Evolutionary conservation across 2,888 invertebrate species (phyloP).

Genomic region (Camptogramma bilineatum): DNA sequence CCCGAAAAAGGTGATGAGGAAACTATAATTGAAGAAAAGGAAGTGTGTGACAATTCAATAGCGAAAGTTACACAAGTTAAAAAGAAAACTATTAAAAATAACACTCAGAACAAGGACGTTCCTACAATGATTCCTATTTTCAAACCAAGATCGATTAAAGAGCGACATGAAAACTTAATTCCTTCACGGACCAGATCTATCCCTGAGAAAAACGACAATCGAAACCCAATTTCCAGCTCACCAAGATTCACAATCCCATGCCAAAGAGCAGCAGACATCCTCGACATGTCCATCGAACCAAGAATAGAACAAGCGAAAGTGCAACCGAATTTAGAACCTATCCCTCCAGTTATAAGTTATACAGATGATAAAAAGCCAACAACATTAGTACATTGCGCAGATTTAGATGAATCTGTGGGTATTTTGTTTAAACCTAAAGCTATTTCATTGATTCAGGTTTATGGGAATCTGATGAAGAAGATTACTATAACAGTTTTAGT

Average conservation of each 20-base stretch:
- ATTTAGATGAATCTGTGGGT: constrained; percentile 52
- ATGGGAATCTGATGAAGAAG: constrained; percentile 60
- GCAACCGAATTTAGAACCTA: constrained; percentile 40
- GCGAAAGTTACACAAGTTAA: constrained; percentile 37
- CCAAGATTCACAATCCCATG: constrained; percentile 58
- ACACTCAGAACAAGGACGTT: constrained; percentile 31
- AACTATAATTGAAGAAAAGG: constrained; percentile 26
- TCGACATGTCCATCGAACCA: constrained; percentile 49
- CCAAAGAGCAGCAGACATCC: constrained; percentile 56
- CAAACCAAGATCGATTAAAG: constrained; percentile 31
- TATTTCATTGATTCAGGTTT: constrained; percentile 54
- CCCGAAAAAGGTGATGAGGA: constrained; percentile 13
- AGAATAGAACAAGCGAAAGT: constrained; percentile 24
- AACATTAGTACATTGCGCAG: constrained; percentile 45
- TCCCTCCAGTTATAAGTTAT: constrained; percentile 38
- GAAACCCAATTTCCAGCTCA: constrained; percentile 13
- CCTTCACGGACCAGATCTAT: constrained; percentile 29
- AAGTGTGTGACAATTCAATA: constrained; percentile 31
- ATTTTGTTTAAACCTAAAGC: constrained; percentile 61
- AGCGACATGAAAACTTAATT: constrained; percentile 7
- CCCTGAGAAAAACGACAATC: constrained; percentile 18
- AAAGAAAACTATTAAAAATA: constrained; percentile 31
- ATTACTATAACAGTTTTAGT: constrained; percentile 59
- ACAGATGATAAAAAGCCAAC: constrained; percentile 42
- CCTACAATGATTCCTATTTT: constrained; percentile 39